A percentile compares a stretch with the other conserved stretches of the same genome.
Evolutionary conservation across 53 echinoderm and acorn worm genomes (phyloP).

Genomic region (Zoroaster sp.): DNA sequence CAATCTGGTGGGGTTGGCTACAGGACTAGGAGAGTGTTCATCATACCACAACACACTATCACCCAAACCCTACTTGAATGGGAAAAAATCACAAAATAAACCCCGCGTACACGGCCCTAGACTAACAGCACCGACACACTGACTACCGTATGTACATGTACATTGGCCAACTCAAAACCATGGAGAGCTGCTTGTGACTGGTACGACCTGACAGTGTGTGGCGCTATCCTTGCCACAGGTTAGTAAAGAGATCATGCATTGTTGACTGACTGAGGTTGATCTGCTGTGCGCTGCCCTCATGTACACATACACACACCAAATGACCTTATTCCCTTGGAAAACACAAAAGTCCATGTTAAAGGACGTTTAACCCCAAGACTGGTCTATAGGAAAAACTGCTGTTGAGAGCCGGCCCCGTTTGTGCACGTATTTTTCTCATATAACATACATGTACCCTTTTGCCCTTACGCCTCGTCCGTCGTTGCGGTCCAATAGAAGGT

Average conservation of each 20-base stretch:
- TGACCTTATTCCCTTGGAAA: conserved; percentile 10
- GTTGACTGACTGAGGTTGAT: not conserved
- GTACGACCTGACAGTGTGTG: not conserved
- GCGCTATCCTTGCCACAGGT: not conserved
- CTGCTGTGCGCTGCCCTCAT: not conserved
- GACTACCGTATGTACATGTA: not conserved
- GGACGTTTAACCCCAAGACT: conserved; percentile 45
- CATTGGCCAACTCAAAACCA: not conserved
- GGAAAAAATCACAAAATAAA: not conserved
- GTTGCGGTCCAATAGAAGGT: not conserved
- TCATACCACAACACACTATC: not conserved
- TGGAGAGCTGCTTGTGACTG: not conserved
- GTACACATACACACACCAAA: not conserved
- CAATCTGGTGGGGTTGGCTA: not conserved
- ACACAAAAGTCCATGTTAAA: conserved; percentile 28
- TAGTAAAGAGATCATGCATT: not conserved
- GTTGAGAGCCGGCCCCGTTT: no score
- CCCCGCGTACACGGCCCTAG: not conserved
- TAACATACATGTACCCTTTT: no score
- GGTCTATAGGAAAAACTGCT: not conserved
- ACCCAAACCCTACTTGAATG: no score
- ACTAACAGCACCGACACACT: not conserved
- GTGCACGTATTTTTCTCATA: no score
- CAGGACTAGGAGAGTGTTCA: not conserved
- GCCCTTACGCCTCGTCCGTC: not conserved